phyloP scores from a whole-genome alignment of 2,113 vertebrate genomes.

The Edolisoma coerulescens region DNA sequence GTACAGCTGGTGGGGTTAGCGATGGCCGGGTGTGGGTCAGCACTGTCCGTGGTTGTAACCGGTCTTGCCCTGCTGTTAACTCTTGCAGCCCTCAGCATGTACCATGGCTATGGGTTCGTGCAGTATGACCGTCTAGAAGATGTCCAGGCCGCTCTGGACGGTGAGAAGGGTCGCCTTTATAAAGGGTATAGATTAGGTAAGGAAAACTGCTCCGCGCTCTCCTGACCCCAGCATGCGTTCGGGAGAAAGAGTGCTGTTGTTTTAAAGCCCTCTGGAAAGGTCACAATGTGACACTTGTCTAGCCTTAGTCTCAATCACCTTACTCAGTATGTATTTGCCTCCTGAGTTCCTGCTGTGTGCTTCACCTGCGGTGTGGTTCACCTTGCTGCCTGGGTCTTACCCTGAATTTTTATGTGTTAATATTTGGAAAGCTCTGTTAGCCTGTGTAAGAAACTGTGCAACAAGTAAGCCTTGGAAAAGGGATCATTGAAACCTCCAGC shows the following conservation, averaged over 20 bases:
- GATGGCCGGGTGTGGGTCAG: background rate
- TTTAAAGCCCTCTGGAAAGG: background rate
- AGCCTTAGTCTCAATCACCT: background rate
- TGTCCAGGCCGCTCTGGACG: conserved; percentile 85
- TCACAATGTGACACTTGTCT: background rate
- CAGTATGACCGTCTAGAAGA: conserved; percentile 87
- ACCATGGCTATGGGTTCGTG: conserved; percentile 87
- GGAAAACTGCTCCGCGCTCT: conserved; percentile 54
- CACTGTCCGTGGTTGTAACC: background rate
- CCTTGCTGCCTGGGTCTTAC: background rate
- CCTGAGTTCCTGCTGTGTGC: background rate
- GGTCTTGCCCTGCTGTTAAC: conserved; percentile 71
- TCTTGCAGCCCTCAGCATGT: conserved; percentile 86
- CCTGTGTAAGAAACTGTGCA: background rate
- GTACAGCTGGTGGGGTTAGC: background rate
- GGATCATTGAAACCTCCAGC: background rate
- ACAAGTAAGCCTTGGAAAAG: background rate
- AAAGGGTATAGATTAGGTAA: conserved; percentile 92
- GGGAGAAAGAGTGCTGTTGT: background rate
- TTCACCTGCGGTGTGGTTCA: background rate
- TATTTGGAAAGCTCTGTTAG: background rate
- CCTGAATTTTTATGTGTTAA: background rate
- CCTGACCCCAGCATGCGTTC: conserved; percentile 32
- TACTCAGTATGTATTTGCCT: background rate
- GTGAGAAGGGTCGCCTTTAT: conserved; percentile 86